Evolutionary conservation across 2,888 invertebrate genomes (phyloP).

Genomic region (Minunthozetes semirufus): DNA sequence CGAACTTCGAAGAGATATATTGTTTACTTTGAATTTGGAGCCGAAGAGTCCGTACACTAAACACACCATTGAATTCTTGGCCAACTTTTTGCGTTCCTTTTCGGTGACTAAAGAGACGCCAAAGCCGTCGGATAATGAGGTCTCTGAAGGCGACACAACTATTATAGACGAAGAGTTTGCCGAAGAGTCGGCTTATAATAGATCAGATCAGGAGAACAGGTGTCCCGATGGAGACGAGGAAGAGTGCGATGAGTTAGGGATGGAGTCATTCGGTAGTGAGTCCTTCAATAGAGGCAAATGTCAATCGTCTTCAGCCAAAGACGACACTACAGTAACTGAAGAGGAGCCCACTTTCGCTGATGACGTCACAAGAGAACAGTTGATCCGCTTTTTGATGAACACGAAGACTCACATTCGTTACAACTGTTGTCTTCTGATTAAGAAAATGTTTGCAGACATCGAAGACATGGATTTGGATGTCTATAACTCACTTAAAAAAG

Average conservation of each 20-base stretch:
- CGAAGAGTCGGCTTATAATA: not conserved
- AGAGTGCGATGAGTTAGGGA: not conserved
- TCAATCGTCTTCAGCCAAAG: not conserved
- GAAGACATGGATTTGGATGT: constrained; percentile 30
- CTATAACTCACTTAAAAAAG: constrained; percentile 23
- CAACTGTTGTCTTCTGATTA: constrained; percentile 23
- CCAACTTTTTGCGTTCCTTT: not conserved
- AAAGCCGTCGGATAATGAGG: no score
- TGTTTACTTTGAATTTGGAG: not conserved
- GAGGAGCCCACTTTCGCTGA: not conserved
- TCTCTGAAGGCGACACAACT: not conserved
- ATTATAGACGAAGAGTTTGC: not conserved
- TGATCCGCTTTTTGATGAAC: not conserved
- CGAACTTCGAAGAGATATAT: not conserved
- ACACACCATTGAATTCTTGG: not conserved
- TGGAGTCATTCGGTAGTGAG: constrained; percentile 47
- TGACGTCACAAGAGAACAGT: not conserved
- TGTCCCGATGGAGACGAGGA: not conserved
- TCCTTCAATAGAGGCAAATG: not conserved
- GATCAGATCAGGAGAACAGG: not conserved
- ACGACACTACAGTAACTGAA: not conserved
- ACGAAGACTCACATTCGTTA: not conserved
- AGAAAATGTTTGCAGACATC: constrained; percentile 17
- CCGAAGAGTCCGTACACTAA: constrained; percentile 13
- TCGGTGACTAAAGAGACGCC: not conserved